Base-by-base conservation (phyloP, 2,113 vertebrate species). In the Tetrax tetrax region DNA sequence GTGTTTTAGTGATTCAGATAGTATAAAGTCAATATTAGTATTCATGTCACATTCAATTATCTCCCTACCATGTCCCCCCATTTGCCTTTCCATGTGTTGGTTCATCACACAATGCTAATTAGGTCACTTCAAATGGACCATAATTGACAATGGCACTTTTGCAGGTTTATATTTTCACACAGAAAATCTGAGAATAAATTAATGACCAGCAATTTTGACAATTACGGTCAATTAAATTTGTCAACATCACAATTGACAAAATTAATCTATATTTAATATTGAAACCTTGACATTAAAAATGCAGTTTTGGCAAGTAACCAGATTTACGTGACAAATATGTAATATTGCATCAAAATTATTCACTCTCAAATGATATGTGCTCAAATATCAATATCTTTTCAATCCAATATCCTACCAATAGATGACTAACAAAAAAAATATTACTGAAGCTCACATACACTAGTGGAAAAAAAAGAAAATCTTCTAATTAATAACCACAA, bases 151-250 rank as follows among this genome's bases (percentile, higher is more conserved):
- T 98, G 98, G 98, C 99, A 98, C 92, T 97, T 95, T 97, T 98
- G 97, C 97, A 98, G 97, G 95, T 98, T 98, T 95, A 96, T 95
- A 97, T 98, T 98, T 98, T 98, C 98, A 96, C 93, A 97, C 93
- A 97, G 98, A 98, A 98, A 96, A 97, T 97, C 91, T 98, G 95
- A 98, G 98, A 98, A 96, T 96, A 96, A 98, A 98, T 98, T 98
- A 98, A 98, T 98, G 98, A 99, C 98, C 98, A 98, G 98, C 97
- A 98, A 97, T 98, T 98, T 97, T 98, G 96, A 97, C 96, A 98
- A 98, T 98, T 98, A 98, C 97, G 97, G 95, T 96, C 98, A 98
- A 99, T 99, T 99, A 99, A 96, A 97, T 97, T 97, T 96, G 91
- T 98, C 96, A 97, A 94, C 96, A 96, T 97, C 94, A 96, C 77